Percentiles rank a stretch among this genome's conserved stretches.
Conservation (phyloP, 1,140 invertebrate species). For the Zaprionus ghesquierei region DNA sequence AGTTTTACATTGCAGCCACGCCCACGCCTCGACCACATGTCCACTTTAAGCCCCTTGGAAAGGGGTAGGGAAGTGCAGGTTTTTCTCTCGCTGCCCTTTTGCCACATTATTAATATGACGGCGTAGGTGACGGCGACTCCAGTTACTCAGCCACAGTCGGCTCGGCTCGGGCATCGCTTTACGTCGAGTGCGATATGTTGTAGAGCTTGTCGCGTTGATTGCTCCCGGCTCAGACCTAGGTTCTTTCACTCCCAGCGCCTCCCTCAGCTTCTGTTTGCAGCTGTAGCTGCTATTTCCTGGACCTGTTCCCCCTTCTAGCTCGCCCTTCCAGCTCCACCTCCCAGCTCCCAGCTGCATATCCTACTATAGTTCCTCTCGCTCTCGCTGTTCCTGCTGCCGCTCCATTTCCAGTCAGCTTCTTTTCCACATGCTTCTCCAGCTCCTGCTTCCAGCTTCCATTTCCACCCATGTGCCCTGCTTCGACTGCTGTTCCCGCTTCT, state of each 20-base stretch:
- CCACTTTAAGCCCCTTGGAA: neutral
- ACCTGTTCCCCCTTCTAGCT: neutral
- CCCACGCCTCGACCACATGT: neutral
- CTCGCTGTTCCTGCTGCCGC: neutral
- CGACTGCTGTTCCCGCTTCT: too few species aligned
- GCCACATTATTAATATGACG: conserved; percentile 48
- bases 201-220: too few species aligned
- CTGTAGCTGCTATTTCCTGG: neutral
- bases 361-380: too few species aligned
- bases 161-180: conserved; percentile 12
- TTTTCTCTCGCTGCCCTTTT: conserved; percentile 10
- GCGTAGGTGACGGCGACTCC: conserved; percentile 22
- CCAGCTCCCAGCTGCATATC: too few species aligned
- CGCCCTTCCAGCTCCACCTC: neutral
- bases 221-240: too few species aligned
- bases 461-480: too few species aligned
- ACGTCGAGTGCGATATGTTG: neutral
- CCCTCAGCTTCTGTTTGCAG: neutral
- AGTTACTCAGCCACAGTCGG: neutral
- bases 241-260: too few species aligned
- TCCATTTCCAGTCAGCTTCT: neutral
- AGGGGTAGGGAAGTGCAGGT: too few species aligned
- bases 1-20: conserved; percentile 18
- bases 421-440: too few species aligned
- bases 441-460: too few species aligned